Conservation (phyloP, 2,113 vertebrate genomes). For the Candoia aspera region DNA sequence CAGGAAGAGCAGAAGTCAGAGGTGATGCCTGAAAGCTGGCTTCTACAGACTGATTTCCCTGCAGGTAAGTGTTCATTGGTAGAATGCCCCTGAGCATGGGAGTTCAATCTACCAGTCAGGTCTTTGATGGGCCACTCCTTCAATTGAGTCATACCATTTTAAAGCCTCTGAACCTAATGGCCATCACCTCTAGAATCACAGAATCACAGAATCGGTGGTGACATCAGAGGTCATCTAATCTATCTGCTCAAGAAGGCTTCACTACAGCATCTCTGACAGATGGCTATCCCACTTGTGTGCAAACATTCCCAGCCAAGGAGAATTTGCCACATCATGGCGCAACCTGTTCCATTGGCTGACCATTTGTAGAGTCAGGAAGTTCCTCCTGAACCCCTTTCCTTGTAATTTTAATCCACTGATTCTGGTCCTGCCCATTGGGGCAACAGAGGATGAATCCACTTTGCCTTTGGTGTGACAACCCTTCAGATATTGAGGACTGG, state of each 20-base stretch:
- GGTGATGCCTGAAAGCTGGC: not conserved
- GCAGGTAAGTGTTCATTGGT: not conserved
- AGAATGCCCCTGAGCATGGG: too few relatives aligned
- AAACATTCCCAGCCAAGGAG: not conserved
- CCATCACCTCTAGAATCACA: not conserved
- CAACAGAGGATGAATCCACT: not conserved
- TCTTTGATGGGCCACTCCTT: not conserved
- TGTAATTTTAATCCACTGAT: not conserved
- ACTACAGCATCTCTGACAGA: not conserved
- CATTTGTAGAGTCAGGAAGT: not conserved
- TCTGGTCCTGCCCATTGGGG: not conserved
- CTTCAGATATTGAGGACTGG: not conserved
- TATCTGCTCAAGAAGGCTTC: not conserved
- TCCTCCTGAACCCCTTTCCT: not conserved
- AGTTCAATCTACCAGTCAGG: not conserved
- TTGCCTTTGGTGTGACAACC: not conserved
- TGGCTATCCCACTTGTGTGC: not conserved
- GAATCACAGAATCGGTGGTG: not conserved
- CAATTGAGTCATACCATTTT: not conserved
- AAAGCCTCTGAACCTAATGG: not conserved
- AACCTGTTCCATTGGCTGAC: not conserved
- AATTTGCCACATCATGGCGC: not conserved
- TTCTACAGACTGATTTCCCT: not conserved
- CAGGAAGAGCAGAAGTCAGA: not conserved
- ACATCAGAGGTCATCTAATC: not conserved